A percentile compares a stretch with the other conserved stretches of the same genome.
phyloP scores from a whole-genome alignment of 2,888 invertebrate genomes.

The Pilophorus perplexus region DNA sequence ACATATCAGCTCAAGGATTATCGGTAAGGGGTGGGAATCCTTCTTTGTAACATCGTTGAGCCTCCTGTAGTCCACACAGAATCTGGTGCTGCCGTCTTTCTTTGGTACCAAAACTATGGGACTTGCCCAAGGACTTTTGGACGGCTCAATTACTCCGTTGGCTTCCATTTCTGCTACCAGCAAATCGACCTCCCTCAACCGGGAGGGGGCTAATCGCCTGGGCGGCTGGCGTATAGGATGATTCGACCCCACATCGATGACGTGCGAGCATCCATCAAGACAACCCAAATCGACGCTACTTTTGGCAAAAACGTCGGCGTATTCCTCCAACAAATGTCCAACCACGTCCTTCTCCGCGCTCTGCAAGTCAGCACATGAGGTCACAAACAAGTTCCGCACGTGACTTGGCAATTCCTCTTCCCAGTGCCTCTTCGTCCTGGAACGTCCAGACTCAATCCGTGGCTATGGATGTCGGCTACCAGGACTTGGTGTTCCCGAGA shows the following conservation, averaged over 20 bases:
- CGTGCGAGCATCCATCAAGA: too few species aligned
- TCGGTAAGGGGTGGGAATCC: not conserved
- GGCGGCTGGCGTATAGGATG: too few species aligned
- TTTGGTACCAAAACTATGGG: constrained; percentile 50
- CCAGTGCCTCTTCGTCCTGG: too few species aligned
- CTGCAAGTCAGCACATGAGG: too few species aligned
- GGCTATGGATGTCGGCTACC: too few species aligned
- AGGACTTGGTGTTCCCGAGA: too few species aligned
- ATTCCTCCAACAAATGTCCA: not conserved
- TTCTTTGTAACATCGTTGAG: constrained; percentile 50
- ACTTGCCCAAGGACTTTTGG: constrained; percentile 51
- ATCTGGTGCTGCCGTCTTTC: constrained; percentile 45
- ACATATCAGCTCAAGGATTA: not conserved
- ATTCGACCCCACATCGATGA: too few species aligned
- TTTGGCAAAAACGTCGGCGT: not conserved
- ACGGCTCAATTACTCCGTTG: constrained; percentile 50
- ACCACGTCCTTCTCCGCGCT: not conserved
- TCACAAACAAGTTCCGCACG: too few species aligned
- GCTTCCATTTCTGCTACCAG: constrained; percentile 45
- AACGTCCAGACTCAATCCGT: too few species aligned
- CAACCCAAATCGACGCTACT: not conserved
- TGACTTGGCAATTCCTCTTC: too few species aligned
- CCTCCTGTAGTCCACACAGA: constrained; percentile 52
- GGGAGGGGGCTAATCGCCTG: too few species aligned
- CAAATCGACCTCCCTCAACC: too few species aligned